Evolutionary conservation across 2,797 vertebrate genomes (phyloP).

Genomic region (Hypotaenidia philippensis): DNA sequence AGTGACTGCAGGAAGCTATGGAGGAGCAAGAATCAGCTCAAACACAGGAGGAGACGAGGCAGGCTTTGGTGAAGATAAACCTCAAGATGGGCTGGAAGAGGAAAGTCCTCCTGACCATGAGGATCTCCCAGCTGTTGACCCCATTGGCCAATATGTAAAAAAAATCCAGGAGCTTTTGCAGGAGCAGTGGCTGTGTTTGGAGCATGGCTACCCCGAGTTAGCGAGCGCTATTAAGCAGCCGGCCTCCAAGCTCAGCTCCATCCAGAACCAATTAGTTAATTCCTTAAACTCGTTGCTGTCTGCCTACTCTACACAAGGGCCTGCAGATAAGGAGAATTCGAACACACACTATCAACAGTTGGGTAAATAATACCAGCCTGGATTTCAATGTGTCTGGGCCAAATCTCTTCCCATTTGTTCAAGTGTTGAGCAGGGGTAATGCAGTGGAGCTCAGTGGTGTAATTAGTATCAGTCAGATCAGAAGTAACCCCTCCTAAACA

Average conservation of each 20-base stretch:
- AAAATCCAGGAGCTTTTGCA: constrained; percentile 95
- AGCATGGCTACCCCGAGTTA: constrained; percentile 87
- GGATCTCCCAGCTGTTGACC: constrained; percentile 85
- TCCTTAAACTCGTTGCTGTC: constrained; percentile 95
- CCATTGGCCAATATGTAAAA: constrained; percentile 92
- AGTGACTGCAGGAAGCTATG: neutral
- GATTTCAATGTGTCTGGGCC: neutral
- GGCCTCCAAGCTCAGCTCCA: constrained; percentile 95
- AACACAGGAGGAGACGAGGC: neutral
- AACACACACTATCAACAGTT: constrained; percentile 72
- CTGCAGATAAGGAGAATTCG: constrained; percentile 64
- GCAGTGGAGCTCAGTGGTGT: neutral
- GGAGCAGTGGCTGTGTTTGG: constrained; percentile 95
- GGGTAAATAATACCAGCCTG: constrained; percentile 71
- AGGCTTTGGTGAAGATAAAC: neutral
- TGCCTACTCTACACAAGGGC: constrained; percentile 87
- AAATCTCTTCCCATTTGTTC: neutral
- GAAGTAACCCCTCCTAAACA: neutral
- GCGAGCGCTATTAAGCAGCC: constrained; percentile 85
- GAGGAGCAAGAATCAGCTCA: neutral
- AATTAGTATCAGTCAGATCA: neutral
- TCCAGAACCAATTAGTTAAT: constrained; percentile 95
- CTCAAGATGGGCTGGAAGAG: neutral
- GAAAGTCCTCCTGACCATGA: neutral
- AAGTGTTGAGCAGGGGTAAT: neutral